A percentile compares a stretch with the other conserved stretches of the same genome.
Conservation (phyloP, 2,888 invertebrate genomes). For the Drosophila nr. fundita region DNA sequence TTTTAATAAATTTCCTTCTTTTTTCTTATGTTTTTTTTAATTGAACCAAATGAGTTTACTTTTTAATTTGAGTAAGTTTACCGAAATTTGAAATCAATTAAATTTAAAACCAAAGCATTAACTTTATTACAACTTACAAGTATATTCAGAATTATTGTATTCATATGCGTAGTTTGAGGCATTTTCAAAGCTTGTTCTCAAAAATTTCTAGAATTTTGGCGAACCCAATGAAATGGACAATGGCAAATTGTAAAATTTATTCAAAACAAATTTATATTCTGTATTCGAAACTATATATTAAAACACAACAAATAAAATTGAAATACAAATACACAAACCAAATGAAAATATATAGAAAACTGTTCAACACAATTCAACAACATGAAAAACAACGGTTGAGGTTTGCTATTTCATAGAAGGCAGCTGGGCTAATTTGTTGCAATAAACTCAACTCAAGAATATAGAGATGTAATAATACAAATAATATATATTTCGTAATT, state of each 20-base stretch:
- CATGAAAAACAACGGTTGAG: constrained; percentile 14
- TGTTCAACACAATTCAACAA: constrained; percentile 38
- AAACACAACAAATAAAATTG: constrained; percentile 12
- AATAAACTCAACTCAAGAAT: constrained; percentile 63
- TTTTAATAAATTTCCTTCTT: constrained; percentile 6
- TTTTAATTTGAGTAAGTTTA: constrained; percentile 19
- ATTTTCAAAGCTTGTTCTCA: constrained; percentile 83
- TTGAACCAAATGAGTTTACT: not conserved
- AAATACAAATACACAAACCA: constrained; percentile 35
- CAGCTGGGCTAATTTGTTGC: constrained; percentile 71
- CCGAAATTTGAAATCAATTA: constrained; percentile 25
- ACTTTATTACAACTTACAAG: constrained; percentile 52
- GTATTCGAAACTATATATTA: constrained; percentile 55
- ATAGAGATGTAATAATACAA: constrained; percentile 47
- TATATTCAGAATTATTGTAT: constrained; percentile 74
- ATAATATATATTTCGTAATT: constrained; percentile 69
- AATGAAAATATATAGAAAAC: constrained; percentile 26
- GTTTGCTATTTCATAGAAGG: constrained; percentile 47
- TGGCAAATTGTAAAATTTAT: constrained; percentile 58
- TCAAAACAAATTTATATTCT: constrained; percentile 58
- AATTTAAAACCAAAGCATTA: constrained; percentile 47
- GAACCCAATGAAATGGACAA: constrained; percentile 63
- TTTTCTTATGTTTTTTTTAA: not conserved
- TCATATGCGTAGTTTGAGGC: constrained; percentile 80
- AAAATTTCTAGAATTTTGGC: constrained; percentile 81